These are phyloP conservation scores for Harpalus rufipes DNA, from an alignment of 2,888 invertebrate species.

Conservation along the genomic window DNA sequence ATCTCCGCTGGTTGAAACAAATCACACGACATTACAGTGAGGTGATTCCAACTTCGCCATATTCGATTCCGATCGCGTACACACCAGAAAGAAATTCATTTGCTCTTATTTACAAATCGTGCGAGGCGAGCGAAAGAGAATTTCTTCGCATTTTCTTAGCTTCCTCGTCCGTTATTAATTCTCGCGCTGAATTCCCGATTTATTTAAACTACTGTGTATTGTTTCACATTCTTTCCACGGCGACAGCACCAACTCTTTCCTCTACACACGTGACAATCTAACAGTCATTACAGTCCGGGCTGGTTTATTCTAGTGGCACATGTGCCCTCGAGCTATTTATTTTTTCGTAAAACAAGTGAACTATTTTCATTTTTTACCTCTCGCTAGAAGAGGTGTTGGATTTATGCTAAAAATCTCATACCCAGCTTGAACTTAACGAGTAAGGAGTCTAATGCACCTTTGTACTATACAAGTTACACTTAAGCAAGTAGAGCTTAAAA, in stretches of 20 bases:
- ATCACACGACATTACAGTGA: conserved; percentile 59
- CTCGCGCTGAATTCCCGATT: conserved; percentile 18
- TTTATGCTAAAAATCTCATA: too few species aligned
- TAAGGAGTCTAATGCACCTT: too few species aligned
- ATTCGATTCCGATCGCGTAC: conserved; percentile 50
- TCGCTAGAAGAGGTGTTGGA: too few species aligned
- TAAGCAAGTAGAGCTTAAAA: too few species aligned
- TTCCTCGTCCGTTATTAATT: conserved; percentile 42
- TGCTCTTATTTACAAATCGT: conserved; percentile 58
- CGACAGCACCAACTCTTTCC: background rate
- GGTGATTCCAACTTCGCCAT: conserved; percentile 43
- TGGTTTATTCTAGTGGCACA: too few species aligned
- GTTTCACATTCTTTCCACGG: conserved; percentile 12
- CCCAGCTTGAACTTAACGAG: too few species aligned
- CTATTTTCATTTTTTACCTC: too few species aligned
- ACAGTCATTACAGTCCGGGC: background rate
- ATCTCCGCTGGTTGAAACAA: conserved; percentile 36
- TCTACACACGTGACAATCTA: background rate
- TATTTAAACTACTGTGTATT: conserved; percentile 35
- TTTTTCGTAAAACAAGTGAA: too few species aligned
- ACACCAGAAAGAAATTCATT: conserved; percentile 48
- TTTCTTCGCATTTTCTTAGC: conserved; percentile 43
- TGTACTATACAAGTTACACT: too few species aligned
- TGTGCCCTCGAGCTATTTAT: too few species aligned
- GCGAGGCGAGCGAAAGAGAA: conserved; percentile 8